Percentiles rank a stretch among this genome's conserved stretches.
Evolutionary conservation across 2,113 vertebrate species (phyloP).

Genomic region (Syrrhaptes paradoxus): DNA sequence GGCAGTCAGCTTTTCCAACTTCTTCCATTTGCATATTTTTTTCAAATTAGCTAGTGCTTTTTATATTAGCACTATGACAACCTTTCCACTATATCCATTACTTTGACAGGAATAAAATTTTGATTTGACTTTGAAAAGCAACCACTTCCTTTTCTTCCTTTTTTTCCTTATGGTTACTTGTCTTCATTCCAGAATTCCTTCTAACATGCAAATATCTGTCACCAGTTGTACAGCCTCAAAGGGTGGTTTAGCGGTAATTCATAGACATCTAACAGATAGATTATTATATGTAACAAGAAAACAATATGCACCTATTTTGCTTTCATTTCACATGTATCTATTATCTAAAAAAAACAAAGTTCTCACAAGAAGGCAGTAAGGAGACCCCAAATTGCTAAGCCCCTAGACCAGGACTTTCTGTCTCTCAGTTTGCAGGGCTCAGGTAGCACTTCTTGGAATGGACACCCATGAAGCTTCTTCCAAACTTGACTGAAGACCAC

Average conservation of each 20-base stretch:
- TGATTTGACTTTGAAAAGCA: not conserved
- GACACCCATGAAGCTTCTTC: not conserved
- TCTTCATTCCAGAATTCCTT: not conserved
- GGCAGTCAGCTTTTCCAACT: not conserved
- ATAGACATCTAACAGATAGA: not conserved
- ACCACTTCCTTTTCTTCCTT: not conserved
- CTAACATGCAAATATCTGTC: not conserved
- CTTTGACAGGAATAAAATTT: not conserved
- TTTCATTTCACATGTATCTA: not conserved
- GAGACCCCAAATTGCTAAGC: not conserved
- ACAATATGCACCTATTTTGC: not conserved
- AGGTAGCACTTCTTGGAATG: not conserved
- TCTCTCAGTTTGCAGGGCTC: not conserved
- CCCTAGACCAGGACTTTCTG: not conserved
- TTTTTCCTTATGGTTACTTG: not conserved
- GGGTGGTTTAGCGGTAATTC: not conserved
- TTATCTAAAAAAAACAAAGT: not conserved
- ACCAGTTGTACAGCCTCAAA: not conserved
- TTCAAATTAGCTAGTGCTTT: conserved; percentile 33
- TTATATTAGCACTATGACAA: conserved; percentile 1
- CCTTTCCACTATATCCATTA: not conserved
- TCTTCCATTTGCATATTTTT: not conserved
- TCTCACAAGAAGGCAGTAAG: not conserved
- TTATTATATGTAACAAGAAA: not conserved
- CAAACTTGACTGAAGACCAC: not conserved